Evolutionary conservation across 2,113 vertebrate species (phyloP), one percentile per base, ranked within the genome.

Genomic region (Calidris pugnax): DNA sequence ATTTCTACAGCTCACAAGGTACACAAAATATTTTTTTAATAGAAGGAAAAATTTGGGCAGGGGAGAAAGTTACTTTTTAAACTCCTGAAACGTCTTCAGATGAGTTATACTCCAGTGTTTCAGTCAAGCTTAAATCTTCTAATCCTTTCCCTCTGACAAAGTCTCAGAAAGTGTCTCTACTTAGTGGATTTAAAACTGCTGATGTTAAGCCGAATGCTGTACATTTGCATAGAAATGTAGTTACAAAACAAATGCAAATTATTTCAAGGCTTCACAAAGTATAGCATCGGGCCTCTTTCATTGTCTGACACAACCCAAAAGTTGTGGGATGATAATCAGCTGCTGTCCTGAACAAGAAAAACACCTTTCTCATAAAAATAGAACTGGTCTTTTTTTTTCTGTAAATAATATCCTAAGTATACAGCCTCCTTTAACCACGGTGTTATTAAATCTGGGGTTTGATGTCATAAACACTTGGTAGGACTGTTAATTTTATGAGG

Each of bases 241-340:
- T 96, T 95, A 94, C 88, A 92, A 96, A 97, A 96, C 92, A 96
- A 95, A 96, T 96, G 88, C 86, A 97, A 96, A 97, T 96, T 0
- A 82, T 86, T 82, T 64, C 41, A 89, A 48, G 27, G 18, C 56
- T 97, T 90, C 64, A 48, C 21, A 32, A 83, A 64, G 27, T 83
- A 57, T 71, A 63, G 4, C 35, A 56, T 68, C 62, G 87, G 43
- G 37, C 35, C 20, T 71, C 81, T 92, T 30, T 79, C 45, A 55
- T 59, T 50, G 32, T 89, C 35, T 92, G 62, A 60, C 62, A 90
- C 50, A 74, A 63, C 8, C 16, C 7, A 53, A 62, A 90, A 95
- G 71, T 66, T 93, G 45, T 73, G 75, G 37, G 20, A 88, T 87
- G 69, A 56, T 86, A 85, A 57, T 72, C 53, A 39, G 12, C 57